These are phyloP conservation scores for Ennomos erosarius DNA, from an alignment of 2,888 invertebrate genomes.

Conservation along the genomic window DNA sequence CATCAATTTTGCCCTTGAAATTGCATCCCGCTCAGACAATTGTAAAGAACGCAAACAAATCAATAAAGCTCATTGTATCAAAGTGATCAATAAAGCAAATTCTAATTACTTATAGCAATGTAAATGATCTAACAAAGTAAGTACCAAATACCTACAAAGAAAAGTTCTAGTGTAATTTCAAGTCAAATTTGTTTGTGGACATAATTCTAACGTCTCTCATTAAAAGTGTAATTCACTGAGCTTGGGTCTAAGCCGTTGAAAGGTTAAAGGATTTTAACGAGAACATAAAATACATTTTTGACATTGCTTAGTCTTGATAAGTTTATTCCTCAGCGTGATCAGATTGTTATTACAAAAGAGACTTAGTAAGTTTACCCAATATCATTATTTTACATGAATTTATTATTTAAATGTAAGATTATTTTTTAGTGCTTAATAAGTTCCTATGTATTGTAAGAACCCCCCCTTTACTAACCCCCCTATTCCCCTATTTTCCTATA, in stretches of 20 bases:
- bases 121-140: constrained; percentile 3
- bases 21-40: constrained; percentile 1
- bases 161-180: too few species aligned
- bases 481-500: too few species aligned
- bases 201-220: neutral
- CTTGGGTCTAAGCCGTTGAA: neutral
- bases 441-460: too few species aligned
- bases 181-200: constrained; percentile 2
- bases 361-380: too few species aligned
- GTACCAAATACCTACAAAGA: constrained; percentile 1
- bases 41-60: constrained; percentile 25
- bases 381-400: too few species aligned
- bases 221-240: constrained; percentile 1
- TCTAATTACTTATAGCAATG: neutral
- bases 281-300: neutral
- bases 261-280: constrained; percentile 20
- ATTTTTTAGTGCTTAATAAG: too few species aligned
- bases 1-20: constrained; percentile 6
- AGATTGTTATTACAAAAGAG: too few species aligned
- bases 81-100: constrained; percentile 9
- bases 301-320: neutral
- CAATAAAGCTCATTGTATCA: constrained; percentile 24
- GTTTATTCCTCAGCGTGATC: neutral
- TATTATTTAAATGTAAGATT: too few species aligned
- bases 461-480: too few species aligned